phyloP scores from a whole-genome alignment of 2,113 vertebrate genomes.

The Penelope pileata region DNA sequence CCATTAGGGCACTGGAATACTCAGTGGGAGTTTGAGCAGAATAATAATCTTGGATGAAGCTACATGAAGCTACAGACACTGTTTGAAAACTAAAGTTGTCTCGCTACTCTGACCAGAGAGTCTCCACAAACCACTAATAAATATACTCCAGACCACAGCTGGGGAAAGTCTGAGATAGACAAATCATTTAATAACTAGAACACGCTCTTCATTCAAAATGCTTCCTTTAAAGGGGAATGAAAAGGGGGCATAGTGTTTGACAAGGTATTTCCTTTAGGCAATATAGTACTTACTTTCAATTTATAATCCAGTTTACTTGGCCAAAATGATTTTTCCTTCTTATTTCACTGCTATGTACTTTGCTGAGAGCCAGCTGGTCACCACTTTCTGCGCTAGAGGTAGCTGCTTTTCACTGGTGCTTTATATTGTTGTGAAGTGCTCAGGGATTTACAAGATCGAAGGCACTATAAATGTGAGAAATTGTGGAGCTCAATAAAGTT shows the following conservation, averaged over 20 bases:
- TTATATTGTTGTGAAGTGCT: slow-evolving; percentile 63
- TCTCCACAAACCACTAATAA: slow-evolving; percentile 66
- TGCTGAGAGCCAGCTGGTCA: slow-evolving; percentile 46
- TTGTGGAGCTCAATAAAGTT: slow-evolving; percentile 54
- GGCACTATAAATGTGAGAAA: slow-evolving; percentile 62
- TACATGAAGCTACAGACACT: slow-evolving; percentile 20
- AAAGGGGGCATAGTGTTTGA: slow-evolving; percentile 35
- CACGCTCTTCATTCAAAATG: slow-evolving; percentile 33
- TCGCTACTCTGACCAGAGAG: slow-evolving; percentile 46
- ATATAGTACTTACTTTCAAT: slow-evolving; percentile 60
- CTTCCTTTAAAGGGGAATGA: slow-evolving; percentile 38
- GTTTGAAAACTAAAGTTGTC: slow-evolving; percentile 48
- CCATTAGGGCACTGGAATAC: not conserved
- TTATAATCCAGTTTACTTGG: slow-evolving; percentile 56
- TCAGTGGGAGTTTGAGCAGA: not conserved
- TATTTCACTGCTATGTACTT: slow-evolving; percentile 22
- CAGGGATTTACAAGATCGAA: slow-evolving; percentile 67
- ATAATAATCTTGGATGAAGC: slow-evolving; percentile 28
- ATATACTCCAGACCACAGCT: slow-evolving; percentile 61
- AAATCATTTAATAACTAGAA: slow-evolving; percentile 63
- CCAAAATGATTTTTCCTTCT: slow-evolving; percentile 22
- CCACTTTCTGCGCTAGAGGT: slow-evolving; percentile 61
- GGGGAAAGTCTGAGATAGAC: slow-evolving; percentile 55
- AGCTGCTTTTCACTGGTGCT: slow-evolving; percentile 51
- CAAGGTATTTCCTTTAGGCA: slow-evolving; percentile 62